Evolutionary conservation across 2,888 invertebrate species (phyloP).

Genomic region (Lasiommata megera): DNA sequence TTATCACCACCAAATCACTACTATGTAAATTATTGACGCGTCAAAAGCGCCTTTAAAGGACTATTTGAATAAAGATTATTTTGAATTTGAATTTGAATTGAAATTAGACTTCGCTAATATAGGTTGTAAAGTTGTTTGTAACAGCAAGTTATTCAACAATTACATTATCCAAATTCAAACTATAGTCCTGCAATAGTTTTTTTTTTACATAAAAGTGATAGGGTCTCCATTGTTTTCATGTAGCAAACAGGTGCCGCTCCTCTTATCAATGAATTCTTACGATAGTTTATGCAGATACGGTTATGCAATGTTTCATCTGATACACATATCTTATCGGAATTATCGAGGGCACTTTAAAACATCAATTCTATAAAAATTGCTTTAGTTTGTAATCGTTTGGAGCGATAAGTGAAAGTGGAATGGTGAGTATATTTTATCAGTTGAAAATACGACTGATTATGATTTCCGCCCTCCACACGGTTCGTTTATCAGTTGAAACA

Average conservation of each 20-base stretch:
- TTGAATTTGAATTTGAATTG: too few species aligned
- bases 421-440: constrained; percentile 6
- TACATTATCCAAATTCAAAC: too few species aligned
- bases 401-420: constrained; percentile 2
- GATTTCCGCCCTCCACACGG: neutral
- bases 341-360: constrained; percentile 15
- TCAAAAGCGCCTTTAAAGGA: too few species aligned
- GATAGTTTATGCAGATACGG: constrained; percentile 15
- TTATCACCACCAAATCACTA: too few species aligned
- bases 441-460: neutral
- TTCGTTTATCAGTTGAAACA: neutral
- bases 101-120: too few species aligned
- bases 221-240: neutral
- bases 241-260: neutral
- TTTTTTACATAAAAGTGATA: neutral
- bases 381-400: constrained; percentile 12
- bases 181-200: constrained; percentile 6
- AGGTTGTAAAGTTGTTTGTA: too few species aligned
- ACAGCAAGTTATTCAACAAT: too few species aligned
- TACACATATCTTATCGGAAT: constrained; percentile 9
- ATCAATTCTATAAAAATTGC: constrained; percentile 9
- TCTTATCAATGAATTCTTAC: constrained; percentile 4
- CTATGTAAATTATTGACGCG: too few species aligned
- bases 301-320: constrained; percentile 17
- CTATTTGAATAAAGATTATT: too few species aligned